These are phyloP conservation scores for Philotrypesis tridentata DNA, from an alignment of 1,140 invertebrate species.

Conservation along the genomic window DNA sequence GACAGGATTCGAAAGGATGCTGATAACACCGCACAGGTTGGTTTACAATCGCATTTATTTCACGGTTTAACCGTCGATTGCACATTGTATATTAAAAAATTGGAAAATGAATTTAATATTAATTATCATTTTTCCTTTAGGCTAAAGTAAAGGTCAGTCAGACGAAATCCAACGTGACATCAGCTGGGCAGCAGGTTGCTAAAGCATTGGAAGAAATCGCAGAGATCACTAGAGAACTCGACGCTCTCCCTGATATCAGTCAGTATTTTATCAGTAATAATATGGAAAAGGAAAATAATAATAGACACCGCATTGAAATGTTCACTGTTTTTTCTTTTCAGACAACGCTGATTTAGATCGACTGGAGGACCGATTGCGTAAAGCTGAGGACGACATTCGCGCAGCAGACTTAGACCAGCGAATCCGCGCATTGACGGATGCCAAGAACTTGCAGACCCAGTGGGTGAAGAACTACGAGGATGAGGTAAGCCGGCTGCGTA, in stretches of 20 bases:
- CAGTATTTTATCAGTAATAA: slow-evolving; percentile 50
- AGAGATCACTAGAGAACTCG: slow-evolving; percentile 86
- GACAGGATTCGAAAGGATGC: slow-evolving; percentile 84
- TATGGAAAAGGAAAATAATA: neutral
- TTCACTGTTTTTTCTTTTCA: slow-evolving; percentile 60
- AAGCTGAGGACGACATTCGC: slow-evolving; percentile 83
- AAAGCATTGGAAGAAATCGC: slow-evolving; percentile 86
- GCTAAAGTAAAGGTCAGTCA: slow-evolving; percentile 87
- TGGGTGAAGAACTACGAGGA: slow-evolving; percentile 88
- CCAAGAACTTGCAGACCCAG: slow-evolving; percentile 83
- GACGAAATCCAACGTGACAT: slow-evolving; percentile 86
- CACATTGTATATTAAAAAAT: neutral
- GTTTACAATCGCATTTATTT: slow-evolving; percentile 49
- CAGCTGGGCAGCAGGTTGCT: slow-evolving; percentile 86
- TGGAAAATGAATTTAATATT: neutral
- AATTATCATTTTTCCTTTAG: slow-evolving; percentile 60
- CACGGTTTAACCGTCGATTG: neutral
- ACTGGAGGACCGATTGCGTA: slow-evolving; percentile 82
- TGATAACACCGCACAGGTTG: slow-evolving; percentile 82
- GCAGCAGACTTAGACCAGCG: slow-evolving; percentile 85
- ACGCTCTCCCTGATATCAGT: slow-evolving; percentile 85
- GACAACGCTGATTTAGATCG: slow-evolving; percentile 81
- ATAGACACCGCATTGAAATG: slow-evolving; percentile 48
- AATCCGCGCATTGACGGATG: slow-evolving; percentile 81
- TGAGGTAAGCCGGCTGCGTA: slow-evolving; percentile 82